Conservation (phyloP, 2,888 invertebrate genomes). For the Erebia aethiops region DNA sequence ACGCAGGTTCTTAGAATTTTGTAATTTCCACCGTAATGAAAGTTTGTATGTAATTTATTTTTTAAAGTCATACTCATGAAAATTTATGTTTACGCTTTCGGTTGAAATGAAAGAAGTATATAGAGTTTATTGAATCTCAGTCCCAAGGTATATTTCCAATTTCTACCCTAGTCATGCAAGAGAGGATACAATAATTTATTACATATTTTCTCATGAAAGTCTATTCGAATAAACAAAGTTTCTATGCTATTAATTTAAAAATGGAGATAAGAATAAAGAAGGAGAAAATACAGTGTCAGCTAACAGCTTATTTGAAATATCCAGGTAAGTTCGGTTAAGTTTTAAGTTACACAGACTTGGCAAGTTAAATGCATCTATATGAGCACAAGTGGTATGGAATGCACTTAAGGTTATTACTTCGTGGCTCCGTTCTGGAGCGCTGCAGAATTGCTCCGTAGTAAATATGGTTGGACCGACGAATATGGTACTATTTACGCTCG, state of each 20-base stretch:
- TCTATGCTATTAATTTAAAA: neutral
- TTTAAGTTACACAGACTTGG: constrained; percentile 10
- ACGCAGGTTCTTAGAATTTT: no score
- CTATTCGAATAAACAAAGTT: neutral
- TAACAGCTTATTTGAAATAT: neutral
- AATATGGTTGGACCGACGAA: constrained; percentile 1
- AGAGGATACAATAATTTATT: no score
- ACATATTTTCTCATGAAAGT: no score
- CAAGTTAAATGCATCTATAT: constrained; percentile 10
- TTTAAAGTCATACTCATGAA: no score
- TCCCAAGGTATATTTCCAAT: no score
- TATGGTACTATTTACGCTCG: neutral
- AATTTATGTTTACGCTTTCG: no score
- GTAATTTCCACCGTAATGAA: no score
- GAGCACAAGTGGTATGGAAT: constrained; percentile 16
- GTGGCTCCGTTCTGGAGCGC: constrained; percentile 3
- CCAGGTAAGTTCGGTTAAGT: neutral
- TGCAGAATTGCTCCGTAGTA: constrained; percentile 2
- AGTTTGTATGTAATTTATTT: no score
- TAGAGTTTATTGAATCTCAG: no score
- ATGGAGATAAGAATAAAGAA: neutral
- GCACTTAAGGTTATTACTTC: constrained; percentile 16
- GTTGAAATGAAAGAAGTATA: no score
- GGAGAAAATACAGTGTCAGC: neutral
- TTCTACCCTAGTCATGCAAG: no score